Evolutionary conservation across 2,888 invertebrate species (phyloP).

Genomic region (Dendrolimus houi): DNA sequence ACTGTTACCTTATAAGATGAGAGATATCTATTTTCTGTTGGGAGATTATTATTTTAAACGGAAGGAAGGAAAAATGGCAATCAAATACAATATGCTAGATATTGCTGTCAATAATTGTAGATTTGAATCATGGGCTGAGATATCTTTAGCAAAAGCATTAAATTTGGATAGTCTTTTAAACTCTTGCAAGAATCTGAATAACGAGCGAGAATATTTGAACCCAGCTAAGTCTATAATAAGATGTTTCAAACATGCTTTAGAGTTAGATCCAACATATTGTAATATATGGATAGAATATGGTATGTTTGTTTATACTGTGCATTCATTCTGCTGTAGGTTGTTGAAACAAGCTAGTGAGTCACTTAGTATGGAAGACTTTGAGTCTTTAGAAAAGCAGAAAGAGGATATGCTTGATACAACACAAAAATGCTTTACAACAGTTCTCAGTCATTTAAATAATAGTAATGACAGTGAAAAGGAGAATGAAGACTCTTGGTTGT

Average conservation of each 20-base stretch:
- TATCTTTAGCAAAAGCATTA: conserved; percentile 87
- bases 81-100: conserved; percentile 89
- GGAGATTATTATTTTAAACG: conserved; percentile 96
- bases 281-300: conserved; percentile 95
- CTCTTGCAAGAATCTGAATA: conserved; percentile 78
- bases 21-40: conserved; percentile 90
- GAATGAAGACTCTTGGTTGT: conserved; percentile 93
- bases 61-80: conserved; percentile 83
- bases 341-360: conserved; percentile 88
- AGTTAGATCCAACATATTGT: conserved; percentile 83
- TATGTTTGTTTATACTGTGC: conserved; percentile 91
- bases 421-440: conserved; percentile 84
- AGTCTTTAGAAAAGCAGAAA: conserved; percentile 84
- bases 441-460: conserved; percentile 77
- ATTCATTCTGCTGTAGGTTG: conserved; percentile 91
- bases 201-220: conserved; percentile 79
- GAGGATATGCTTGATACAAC: conserved; percentile 88
- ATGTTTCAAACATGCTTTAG: conserved; percentile 88
- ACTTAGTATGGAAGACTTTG: conserved; percentile 84
- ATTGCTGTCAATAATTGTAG: conserved; percentile 86
- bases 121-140: conserved; percentile 95
- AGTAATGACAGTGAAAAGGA: conserved; percentile 70
- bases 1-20: conserved; percentile 77
- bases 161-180: conserved; percentile 88
- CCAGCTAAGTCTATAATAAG: conserved; percentile 84